Percentiles rank a stretch among this genome's conserved stretches.
These are phyloP conservation scores for Horisme vitalbata DNA, from an alignment of 2,888 invertebrate genomes.

Conservation along the genomic window DNA sequence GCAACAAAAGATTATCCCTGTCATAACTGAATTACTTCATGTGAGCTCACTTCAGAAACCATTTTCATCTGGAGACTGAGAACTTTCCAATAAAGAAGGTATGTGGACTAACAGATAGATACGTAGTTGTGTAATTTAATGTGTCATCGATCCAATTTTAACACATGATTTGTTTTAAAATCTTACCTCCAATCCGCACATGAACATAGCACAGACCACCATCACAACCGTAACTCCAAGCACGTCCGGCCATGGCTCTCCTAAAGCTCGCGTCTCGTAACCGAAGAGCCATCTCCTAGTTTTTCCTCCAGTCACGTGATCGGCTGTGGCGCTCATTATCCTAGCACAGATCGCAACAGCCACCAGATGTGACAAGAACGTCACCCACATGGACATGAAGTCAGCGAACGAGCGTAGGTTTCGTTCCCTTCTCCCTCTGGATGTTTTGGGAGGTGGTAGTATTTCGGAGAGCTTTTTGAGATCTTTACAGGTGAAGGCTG, in stretches of 20 bases:
- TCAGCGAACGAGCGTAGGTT: slow-evolving; percentile 78
- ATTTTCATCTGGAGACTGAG: no score
- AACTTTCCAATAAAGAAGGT: no score
- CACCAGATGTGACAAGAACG: slow-evolving; percentile 81
- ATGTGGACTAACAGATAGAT: background rate
- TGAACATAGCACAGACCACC: slow-evolving; percentile 84
- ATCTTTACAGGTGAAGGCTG: slow-evolving; percentile 71
- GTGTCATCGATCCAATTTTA: no score
- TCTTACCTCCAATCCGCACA: slow-evolving; percentile 82
- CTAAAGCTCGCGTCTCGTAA: slow-evolving; percentile 80
- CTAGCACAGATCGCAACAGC: slow-evolving; percentile 85
- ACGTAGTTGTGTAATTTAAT: background rate
- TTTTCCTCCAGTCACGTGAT: slow-evolving; percentile 83
- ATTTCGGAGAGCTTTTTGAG: slow-evolving; percentile 66
- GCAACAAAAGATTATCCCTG: background rate
- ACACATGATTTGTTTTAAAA: background rate
- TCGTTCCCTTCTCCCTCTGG: slow-evolving; percentile 66
- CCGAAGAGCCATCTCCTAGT: slow-evolving; percentile 84
- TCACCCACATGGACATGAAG: slow-evolving; percentile 84
- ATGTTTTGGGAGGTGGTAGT: slow-evolving; percentile 64
- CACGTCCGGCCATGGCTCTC: slow-evolving; percentile 86
- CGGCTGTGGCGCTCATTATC: slow-evolving; percentile 84
- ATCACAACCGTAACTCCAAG: slow-evolving; percentile 84
- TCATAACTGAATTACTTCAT: background rate
- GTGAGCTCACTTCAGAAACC: background rate